Percentiles rank a stretch among this genome's conserved stretches.
phyloP scores from a whole-genome alignment of 2,113 vertebrate species.

The Halcyon malimbica region DNA sequence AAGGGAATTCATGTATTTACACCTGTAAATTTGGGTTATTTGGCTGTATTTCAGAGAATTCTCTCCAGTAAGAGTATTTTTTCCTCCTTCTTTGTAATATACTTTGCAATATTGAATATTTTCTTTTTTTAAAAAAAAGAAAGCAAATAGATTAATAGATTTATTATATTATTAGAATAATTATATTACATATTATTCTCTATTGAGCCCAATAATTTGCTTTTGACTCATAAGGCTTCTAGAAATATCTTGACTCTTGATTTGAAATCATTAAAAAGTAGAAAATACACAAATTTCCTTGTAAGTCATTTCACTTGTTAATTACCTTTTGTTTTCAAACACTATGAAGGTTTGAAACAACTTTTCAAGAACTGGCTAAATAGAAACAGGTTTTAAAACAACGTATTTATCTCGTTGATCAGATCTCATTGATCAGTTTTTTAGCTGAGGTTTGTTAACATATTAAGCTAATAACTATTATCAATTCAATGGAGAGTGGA shows the following conservation, averaged over 20 bases:
- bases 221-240: background rate
- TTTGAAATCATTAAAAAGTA: background rate
- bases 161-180: background rate
- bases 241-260: background rate
- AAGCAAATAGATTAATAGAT: background rate
- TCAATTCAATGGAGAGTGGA: background rate
- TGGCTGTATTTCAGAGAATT: background rate
- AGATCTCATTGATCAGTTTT: background rate
- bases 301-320: background rate
- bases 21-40: background rate
- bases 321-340: background rate
- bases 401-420: background rate
- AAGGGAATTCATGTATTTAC: background rate
- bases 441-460: background rate
- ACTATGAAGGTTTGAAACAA: background rate
- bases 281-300: background rate
- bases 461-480: background rate
- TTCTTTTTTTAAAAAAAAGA: background rate
- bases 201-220: background rate
- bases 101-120: background rate
- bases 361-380: background rate
- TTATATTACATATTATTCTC: background rate
- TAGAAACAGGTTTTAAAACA: background rate
- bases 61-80: background rate
- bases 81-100: background rate